Conservation (phyloP, 2,113 vertebrate species). For the Diglossa brunneiventris region DNA sequence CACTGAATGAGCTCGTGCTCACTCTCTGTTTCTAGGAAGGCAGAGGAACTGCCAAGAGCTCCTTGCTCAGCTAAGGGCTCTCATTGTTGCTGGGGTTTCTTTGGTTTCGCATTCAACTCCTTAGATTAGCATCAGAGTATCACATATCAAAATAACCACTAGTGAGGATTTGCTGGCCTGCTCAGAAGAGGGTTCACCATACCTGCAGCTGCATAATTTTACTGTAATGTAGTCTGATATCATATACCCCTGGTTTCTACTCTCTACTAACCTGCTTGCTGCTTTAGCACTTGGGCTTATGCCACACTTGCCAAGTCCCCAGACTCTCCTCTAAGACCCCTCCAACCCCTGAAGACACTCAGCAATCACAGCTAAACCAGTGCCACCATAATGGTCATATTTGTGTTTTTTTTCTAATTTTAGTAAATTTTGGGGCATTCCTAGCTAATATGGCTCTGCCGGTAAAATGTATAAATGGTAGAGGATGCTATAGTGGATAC, state of each 20-base stretch:
- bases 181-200: conserved; percentile 15
- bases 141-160: conserved; percentile 56
- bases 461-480: not conserved
- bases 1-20: not conserved
- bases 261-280: not conserved
- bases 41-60: not conserved
- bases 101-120: not conserved
- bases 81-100: conserved; percentile 1
- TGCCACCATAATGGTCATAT: not conserved
- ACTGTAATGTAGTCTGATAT: not conserved
- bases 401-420: not conserved
- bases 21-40: not conserved
- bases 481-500: not conserved
- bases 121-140: conserved; percentile 40
- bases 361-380: not conserved
- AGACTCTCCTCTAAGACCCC: not conserved
- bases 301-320: not conserved
- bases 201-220: not conserved
- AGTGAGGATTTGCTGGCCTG: conserved; percentile 8
- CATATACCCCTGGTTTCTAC: not conserved
- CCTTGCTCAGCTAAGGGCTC: not conserved
- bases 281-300: not conserved
- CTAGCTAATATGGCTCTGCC: not conserved
- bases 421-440: not conserved
- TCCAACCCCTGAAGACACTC: not conserved